A percentile compares a stretch with the other conserved stretches of the same genome.
phyloP scores from a whole-genome alignment of 2,113 vertebrate species.

The Struthio camelus region DNA sequence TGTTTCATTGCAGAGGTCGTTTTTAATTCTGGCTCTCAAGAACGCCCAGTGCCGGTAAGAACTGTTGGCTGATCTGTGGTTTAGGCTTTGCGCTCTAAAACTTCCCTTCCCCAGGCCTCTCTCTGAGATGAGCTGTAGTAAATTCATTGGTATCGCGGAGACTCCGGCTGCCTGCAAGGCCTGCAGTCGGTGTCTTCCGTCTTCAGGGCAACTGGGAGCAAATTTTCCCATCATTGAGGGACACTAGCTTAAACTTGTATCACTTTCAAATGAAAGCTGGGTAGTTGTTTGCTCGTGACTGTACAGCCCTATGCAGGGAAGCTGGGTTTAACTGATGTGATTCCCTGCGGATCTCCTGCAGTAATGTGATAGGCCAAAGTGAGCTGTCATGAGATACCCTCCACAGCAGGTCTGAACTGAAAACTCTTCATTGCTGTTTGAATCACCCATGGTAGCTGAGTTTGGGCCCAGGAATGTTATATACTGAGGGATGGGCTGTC shows the following conservation, averaged over 20 bases:
- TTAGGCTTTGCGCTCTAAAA: background rate
- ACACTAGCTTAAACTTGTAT: background rate
- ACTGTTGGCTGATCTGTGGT: background rate
- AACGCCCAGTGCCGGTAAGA: background rate
- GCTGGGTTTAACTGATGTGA: accelerated
- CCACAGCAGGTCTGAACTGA: accelerated
- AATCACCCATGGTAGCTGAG: background rate
- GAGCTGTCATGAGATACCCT: background rate
- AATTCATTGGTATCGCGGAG: background rate
- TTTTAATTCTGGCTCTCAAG: background rate
- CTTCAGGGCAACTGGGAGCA: background rate
- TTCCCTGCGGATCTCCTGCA: background rate
- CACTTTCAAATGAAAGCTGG: background rate
- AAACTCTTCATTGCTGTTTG: background rate
- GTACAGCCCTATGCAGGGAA: background rate
- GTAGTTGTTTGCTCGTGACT: accelerated
- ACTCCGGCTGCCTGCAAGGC: background rate
- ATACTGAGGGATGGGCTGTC: background rate
- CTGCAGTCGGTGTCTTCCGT: background rate
- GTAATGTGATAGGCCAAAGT: background rate
- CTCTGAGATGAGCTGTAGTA: background rate
- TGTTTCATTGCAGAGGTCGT: background rate
- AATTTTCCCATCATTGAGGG: background rate
- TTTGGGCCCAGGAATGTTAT: background rate
- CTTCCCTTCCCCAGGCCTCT: background rate